Evolutionary conservation across 2,888 invertebrate genomes (phyloP).

Genomic region (Colostygia pectinataria): DNA sequence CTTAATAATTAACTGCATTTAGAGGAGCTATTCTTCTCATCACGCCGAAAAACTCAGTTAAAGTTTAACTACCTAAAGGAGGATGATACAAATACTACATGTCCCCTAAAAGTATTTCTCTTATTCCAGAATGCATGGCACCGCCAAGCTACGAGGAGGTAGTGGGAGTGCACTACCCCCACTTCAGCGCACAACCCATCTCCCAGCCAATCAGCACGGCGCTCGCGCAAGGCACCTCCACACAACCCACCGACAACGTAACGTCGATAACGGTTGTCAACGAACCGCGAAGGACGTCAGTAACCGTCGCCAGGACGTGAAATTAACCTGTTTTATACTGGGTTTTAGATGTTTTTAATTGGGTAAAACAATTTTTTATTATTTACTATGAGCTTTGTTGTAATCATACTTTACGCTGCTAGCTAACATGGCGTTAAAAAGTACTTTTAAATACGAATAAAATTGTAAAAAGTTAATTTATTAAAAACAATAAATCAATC

Average conservation of each 20-base stretch:
- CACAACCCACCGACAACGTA: slow-evolving; percentile 24
- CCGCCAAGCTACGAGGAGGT: slow-evolving; percentile 79
- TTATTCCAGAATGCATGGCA: slow-evolving; percentile 71
- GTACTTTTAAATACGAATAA: too few relatives aligned
- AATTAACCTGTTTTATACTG: slow-evolving; percentile 19
- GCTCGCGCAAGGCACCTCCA: slow-evolving; percentile 48
- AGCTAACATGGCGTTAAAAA: too few relatives aligned
- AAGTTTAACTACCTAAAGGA: too few relatives aligned
- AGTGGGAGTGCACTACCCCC: slow-evolving; percentile 71
- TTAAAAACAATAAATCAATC: too few relatives aligned
- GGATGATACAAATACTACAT: too few relatives aligned
- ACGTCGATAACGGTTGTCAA: slow-evolving; percentile 40
- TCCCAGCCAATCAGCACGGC: slow-evolving; percentile 65
- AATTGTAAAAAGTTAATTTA: too few relatives aligned
- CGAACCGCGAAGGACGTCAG: slow-evolving; percentile 47
- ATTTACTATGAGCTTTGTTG: too few relatives aligned
- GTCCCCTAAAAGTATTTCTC: too few relatives aligned
- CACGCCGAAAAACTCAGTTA: too few relatives aligned
- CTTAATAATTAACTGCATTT: too few relatives aligned
- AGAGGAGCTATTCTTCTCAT: too few relatives aligned
- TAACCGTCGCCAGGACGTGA: slow-evolving; percentile 49
- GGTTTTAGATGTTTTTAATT: slow-evolving; percentile 6
- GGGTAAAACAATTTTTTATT: slow-evolving; percentile 10
- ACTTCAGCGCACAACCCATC: slow-evolving; percentile 62
- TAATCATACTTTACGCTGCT: too few relatives aligned